Conservation (phyloP, 2,113 vertebrate genomes). For the Eudyptes chrysolophus region DNA sequence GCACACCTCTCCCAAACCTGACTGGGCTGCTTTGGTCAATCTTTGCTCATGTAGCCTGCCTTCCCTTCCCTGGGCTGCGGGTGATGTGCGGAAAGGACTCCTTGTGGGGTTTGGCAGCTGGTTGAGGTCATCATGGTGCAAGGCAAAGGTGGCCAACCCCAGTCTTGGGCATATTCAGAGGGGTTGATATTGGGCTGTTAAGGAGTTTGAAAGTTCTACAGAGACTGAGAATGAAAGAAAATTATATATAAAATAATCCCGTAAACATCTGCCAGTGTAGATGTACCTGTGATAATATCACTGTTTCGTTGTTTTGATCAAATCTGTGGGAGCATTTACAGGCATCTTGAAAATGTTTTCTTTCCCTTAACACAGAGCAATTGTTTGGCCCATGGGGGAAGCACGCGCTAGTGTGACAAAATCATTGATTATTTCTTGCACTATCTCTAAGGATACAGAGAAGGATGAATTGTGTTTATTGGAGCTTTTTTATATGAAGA, state of each 20-base stretch:
- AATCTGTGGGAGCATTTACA: not conserved
- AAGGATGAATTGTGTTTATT: not conserved
- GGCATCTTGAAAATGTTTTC: not conserved
- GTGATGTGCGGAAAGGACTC: not conserved
- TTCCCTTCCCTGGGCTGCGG: not conserved
- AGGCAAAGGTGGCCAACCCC: not conserved
- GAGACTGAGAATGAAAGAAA: not conserved
- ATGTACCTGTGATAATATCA: not conserved
- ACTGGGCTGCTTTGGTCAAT: not conserved
- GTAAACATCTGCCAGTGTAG: not conserved
- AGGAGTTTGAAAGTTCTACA: not conserved
- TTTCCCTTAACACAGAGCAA: not conserved
- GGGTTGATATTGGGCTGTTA: not conserved
- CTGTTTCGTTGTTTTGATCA: not conserved
- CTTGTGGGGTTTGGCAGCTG: not conserved
- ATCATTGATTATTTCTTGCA: not conserved
- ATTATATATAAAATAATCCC: not conserved
- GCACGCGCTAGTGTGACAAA: not conserved
- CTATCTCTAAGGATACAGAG: not conserved
- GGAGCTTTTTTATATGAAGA: not conserved
- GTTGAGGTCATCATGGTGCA: not conserved
- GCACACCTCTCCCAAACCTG: not conserved
- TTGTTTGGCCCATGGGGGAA: not conserved
- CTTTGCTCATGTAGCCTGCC: not conserved
- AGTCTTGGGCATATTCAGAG: not conserved